phyloP scores from a whole-genome alignment of 2,888 invertebrate genomes.

The Lasioglossum lativentre region DNA sequence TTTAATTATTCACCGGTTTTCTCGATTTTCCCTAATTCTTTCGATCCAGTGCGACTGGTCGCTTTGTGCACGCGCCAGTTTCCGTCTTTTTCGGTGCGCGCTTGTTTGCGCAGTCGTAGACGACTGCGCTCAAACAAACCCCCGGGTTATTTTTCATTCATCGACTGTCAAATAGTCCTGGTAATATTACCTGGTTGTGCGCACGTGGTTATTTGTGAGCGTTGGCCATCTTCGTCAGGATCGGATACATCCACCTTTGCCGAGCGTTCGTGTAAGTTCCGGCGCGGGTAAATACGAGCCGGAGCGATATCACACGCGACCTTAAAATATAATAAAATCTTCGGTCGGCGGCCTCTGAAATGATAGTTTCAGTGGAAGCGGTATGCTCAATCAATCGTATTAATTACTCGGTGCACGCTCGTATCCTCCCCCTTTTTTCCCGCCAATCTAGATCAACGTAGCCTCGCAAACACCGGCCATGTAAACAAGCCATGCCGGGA shows the following conservation, averaged over 20 bases:
- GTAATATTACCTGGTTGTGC: conserved; percentile 42
- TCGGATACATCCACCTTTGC: conserved; percentile 17
- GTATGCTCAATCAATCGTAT: conserved; percentile 60
- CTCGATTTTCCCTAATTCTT: background rate
- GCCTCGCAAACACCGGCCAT: conserved; percentile 43
- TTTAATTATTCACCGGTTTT: background rate
- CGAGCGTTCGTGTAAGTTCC: conserved; percentile 16
- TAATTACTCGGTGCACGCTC: conserved; percentile 57
- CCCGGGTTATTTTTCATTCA: conserved; percentile 19
- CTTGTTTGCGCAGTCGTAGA: background rate
- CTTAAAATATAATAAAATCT: conserved; percentile 48
- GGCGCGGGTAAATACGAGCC: conserved; percentile 21
- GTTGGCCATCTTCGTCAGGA: conserved; percentile 19
- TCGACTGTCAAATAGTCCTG: conserved; percentile 44
- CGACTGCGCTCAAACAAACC: conserved; percentile 20
- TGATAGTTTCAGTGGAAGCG: conserved; percentile 37
- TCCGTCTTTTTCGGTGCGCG: background rate
- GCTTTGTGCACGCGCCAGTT: background rate
- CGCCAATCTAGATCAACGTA: conserved; percentile 60
- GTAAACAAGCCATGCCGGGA: conserved; percentile 44
- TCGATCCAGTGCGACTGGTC: too few relatives aligned
- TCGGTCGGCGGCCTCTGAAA: conserved; percentile 21
- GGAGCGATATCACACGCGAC: conserved; percentile 2
- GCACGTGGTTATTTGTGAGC: conserved; percentile 34
- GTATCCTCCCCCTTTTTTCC: conserved; percentile 28